phyloP scores from a whole-genome alignment of 64 coral and sea anemone species.

The Pocillopora verrucosa region DNA sequence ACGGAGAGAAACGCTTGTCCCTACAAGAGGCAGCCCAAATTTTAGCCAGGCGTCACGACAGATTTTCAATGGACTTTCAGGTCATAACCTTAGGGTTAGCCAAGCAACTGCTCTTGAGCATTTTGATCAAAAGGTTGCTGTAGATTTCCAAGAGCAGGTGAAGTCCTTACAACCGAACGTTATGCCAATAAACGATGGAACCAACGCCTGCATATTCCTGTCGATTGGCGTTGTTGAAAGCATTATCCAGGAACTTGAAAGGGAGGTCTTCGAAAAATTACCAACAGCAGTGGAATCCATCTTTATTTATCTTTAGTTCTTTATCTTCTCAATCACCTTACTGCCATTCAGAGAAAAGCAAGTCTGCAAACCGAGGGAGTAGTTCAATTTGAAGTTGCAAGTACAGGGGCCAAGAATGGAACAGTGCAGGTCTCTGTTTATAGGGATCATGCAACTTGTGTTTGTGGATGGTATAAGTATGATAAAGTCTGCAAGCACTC shows the following conservation, averaged over 20 bases:
- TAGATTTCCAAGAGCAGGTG: neutral
- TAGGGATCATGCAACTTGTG: neutral
- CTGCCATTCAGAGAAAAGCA: too few relatives aligned
- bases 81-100: neutral
- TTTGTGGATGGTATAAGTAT: neutral
- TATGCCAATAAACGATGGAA: slow-evolving; percentile 8
- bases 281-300: neutral
- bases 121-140: neutral
- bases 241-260: neutral
- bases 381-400: neutral
- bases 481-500: slow-evolving; percentile 43
- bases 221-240: slow-evolving; percentile 21
- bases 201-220: slow-evolving; percentile 49
- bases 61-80: neutral
- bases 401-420: neutral
- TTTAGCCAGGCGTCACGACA: neutral
- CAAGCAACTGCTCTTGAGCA: slow-evolving; percentile 1
- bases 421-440: neutral
- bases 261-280: neutral
- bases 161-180: too few relatives aligned
- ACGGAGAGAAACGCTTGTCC: neutral
- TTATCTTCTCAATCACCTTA: too few relatives aligned
- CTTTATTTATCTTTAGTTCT: too few relatives aligned
- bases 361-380: too few relatives aligned
- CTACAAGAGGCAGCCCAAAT: neutral